Base-by-base conservation (phyloP, 1,140 invertebrate genomes). In the Phymastichus coffea region DNA sequence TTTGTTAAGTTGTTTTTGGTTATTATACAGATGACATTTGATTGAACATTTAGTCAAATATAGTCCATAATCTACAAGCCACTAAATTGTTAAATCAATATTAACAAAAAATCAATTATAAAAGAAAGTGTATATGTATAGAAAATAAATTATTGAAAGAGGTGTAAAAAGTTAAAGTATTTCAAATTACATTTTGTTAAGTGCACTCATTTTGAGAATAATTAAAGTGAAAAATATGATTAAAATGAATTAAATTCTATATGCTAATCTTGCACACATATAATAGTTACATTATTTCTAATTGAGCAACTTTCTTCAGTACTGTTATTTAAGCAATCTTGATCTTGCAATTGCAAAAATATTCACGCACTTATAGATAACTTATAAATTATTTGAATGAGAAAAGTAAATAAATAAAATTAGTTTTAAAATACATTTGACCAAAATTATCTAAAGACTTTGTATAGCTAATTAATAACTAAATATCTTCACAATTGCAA, bases 401-500 rank as follows among this genome's bases (percentile, higher is more conserved):
- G 19, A 28, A 14, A 35, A 49, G 20, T 22, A 33, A 20, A 33
- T 9, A 35, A 49, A 35, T 2, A 33, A 17, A 26, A 30, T 8
- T 26, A 28, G 28, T 4, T 53, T 33, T 9, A 12, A 43, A 41
- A 38, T 48, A 46, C 15, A 35, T 40, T 14, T 37, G 63, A 60
- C 51, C 48, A 61, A 55, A 65, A 40, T n/a, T n/a, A n/a, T n/a
- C n/a, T n/a, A n/a, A n/a, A n/a, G n/a, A n/a, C n/a, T n/a, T n/a
- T n/a, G n/a, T n/a, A 66, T 53, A 64, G 57, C 55, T 57, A 67
- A 67, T 40, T 43, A 37, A n/a, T 30, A 55, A 41, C 30, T n/a
- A n/a, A n/a, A 53, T 48, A 40, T 41, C 61, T 70, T 63, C 41
- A 41, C 14, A 47, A 48, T 53, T 53, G 48, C 23, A 46, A 7